Evolutionary conservation across 2,113 vertebrate species (phyloP).

Genomic region (Danionella cerebrum): DNA sequence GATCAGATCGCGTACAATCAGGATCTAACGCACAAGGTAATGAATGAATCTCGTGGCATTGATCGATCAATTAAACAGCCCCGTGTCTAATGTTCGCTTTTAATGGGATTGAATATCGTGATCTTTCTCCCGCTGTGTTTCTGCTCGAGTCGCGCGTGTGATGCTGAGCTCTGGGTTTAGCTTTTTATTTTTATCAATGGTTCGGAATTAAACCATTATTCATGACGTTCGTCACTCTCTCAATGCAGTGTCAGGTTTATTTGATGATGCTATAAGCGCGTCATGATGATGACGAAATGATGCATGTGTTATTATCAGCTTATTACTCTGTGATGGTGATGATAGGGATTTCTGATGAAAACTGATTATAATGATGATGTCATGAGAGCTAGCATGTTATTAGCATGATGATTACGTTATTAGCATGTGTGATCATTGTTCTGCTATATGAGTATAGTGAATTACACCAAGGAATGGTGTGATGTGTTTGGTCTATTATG

Average conservation of each 20-base stretch:
- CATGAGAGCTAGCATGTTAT: too few species aligned
- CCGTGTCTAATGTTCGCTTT: too few species aligned
- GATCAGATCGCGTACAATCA: slow-evolving; percentile 28
- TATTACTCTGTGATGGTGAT: background rate
- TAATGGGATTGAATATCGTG: too few species aligned
- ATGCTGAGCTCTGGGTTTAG: background rate
- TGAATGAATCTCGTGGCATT: too few species aligned
- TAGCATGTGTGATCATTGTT: too few species aligned
- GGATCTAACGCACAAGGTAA: slow-evolving; percentile 39
- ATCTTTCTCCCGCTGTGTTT: background rate
- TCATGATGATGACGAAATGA: background rate
- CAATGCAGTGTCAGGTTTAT: too few species aligned
- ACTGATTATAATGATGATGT: background rate
- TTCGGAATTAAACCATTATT: too few species aligned
- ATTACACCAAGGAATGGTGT: too few species aligned
- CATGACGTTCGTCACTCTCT: too few species aligned
- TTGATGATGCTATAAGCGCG: background rate
- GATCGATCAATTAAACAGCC: background rate
- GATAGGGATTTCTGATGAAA: background rate
- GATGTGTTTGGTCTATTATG: too few species aligned
- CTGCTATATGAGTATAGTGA: too few species aligned
- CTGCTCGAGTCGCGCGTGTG: background rate
- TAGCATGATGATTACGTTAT: background rate
- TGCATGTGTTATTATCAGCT: background rate
- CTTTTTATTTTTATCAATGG: too few species aligned